A percentile compares a stretch with the other conserved stretches of the same genome.
These are phyloP conservation scores for Rhabdomys pumilio DNA, from an alignment of 2,797 vertebrate species.

Conservation along the genomic window DNA sequence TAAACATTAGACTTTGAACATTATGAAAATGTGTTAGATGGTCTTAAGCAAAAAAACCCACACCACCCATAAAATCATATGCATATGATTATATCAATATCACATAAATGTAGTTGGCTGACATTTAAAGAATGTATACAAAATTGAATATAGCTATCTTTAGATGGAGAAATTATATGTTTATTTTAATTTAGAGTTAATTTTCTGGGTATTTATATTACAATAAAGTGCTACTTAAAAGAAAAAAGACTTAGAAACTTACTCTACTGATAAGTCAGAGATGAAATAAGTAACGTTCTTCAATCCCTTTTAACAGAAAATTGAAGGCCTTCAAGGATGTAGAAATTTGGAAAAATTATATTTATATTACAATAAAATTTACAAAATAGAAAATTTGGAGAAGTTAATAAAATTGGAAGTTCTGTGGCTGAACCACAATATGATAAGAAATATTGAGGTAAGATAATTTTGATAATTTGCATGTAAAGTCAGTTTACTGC, in stretches of 20 bases:
- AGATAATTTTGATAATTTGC: conserved; percentile 43
- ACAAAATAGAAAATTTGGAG: conserved; percentile 90
- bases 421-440: conserved; percentile 93
- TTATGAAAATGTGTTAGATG: conserved; percentile 50
- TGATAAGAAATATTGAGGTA: conserved; percentile 92
- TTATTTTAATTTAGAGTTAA: background rate
- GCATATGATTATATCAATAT: conserved; percentile 7
- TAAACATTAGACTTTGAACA: conserved; percentile 35
- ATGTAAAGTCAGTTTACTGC: conserved; percentile 45
- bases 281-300: conserved; percentile 51
- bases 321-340: conserved; percentile 90
- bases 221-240: conserved; percentile 60
- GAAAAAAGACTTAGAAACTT: conserved; percentile 52
- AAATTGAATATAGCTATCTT: conserved; percentile 64
- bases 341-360: conserved; percentile 91
- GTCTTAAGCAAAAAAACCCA: background rate
- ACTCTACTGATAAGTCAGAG: conserved; percentile 46
- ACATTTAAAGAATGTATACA: conserved; percentile 21
- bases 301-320: conserved; percentile 87
- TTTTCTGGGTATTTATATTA: conserved; percentile 43
- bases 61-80: background rate
- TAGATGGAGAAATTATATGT: background rate
- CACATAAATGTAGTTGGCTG: conserved; percentile 5
- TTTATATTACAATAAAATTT: conserved; percentile 93
- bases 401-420: conserved; percentile 88